Conservation (phyloP, 2,888 invertebrate species). For the Lycia hirtaria region DNA sequence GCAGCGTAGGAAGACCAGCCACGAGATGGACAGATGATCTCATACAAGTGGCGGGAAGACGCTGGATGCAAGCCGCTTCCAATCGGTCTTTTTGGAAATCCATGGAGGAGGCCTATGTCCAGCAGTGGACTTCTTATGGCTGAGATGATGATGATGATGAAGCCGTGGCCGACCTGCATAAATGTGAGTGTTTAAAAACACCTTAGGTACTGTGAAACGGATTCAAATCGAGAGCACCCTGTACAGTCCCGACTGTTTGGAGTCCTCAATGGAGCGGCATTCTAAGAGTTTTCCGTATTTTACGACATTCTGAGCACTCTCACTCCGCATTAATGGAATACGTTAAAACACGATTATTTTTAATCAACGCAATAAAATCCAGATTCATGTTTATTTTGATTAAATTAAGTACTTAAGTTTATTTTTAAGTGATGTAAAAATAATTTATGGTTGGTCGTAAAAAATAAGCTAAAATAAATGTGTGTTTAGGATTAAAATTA, state of each 20-base stretch:
- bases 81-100: no score
- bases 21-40: no score
- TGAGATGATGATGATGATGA: no score
- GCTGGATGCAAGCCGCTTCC: no score
- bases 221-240: conserved; percentile 24
- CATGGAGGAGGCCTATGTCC: no score
- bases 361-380: conserved; percentile 37
- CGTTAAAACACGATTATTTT: conserved; percentile 46
- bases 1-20: no score
- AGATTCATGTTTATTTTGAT: conserved; percentile 36
- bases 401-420: conserved; percentile 29
- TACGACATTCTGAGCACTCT: conserved; percentile 57
- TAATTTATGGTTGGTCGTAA: conserved; percentile 24
- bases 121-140: no score
- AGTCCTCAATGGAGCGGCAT: conserved; percentile 25
- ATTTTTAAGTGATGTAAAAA: conserved; percentile 20
- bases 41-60: no score
- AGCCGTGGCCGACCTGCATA: no score
- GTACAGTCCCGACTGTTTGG: conserved; percentile 34
- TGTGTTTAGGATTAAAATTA: not conserved
- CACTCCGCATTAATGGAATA: conserved; percentile 60
- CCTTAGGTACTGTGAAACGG: no score
- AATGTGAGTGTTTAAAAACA: no score
- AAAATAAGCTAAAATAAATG: conserved; percentile 8
- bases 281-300: conserved; percentile 58